Conservation (phyloP, 2,888 invertebrate genomes). For the Microplitis manilae region DNA sequence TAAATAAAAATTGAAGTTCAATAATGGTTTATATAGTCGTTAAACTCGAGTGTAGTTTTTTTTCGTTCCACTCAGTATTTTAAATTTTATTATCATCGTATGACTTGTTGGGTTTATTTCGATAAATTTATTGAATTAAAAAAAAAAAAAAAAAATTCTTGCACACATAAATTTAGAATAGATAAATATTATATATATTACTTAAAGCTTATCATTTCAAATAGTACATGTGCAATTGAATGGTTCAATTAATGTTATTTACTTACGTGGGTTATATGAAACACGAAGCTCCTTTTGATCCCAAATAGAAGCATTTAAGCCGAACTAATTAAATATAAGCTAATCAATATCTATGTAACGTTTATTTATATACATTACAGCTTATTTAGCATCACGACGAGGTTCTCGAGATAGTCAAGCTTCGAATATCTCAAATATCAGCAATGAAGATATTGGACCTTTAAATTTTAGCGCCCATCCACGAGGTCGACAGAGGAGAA, state of each 20-base stretch:
- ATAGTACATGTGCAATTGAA: not conserved
- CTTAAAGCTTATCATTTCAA: not conserved
- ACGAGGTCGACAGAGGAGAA: slow-evolving; percentile 84
- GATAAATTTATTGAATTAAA: not conserved
- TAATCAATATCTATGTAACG: not conserved
- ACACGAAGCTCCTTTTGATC: not conserved
- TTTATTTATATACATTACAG: slow-evolving; percentile 63
- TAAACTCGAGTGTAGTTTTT: not conserved
- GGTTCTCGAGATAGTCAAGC: slow-evolving; percentile 85
- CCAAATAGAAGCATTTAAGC: not conserved
- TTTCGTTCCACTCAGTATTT: not conserved
- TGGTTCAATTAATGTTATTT: not conserved
- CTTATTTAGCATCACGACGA: slow-evolving; percentile 88
- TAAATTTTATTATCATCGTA: not conserved
- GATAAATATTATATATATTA: too few relatives aligned
- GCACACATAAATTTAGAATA: too few relatives aligned
- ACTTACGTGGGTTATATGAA: not conserved
- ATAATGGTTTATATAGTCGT: not conserved
- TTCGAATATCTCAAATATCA: slow-evolving; percentile 79
- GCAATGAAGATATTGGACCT: slow-evolving; percentile 86
- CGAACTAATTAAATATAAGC: not conserved
- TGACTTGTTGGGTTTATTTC: not conserved
- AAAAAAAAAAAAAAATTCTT: not conserved
- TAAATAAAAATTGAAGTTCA: not conserved
- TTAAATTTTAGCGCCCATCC: slow-evolving; percentile 85